A percentile compares a stretch with the other conserved stretches of the same genome.
Conservation (phyloP, 2,113 vertebrate genomes). For the Strigops habroptila region DNA sequence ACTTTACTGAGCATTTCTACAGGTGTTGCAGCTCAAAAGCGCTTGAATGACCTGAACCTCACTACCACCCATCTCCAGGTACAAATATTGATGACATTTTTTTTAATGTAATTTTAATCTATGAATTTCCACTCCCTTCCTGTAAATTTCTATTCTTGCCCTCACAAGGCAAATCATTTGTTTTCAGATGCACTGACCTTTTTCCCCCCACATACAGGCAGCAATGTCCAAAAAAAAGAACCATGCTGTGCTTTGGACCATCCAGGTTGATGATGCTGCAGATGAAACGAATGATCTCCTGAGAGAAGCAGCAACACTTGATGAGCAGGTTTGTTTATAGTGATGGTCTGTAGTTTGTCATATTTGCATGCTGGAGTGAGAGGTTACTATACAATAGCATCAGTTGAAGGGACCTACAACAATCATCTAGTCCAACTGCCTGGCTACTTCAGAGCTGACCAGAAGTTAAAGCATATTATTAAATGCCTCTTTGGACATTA, state of each 20-base stretch:
- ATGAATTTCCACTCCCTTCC: background rate
- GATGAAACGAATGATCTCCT: constrained; percentile 67
- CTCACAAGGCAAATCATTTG: background rate
- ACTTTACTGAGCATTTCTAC: constrained; percentile 89
- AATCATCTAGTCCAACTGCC: background rate
- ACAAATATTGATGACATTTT: background rate
- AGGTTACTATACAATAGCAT: background rate
- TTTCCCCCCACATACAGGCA: constrained; percentile 54
- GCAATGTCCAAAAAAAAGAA: constrained; percentile 82
- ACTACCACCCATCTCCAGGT: constrained; percentile 83
- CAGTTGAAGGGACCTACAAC: background rate
- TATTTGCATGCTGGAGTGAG: background rate
- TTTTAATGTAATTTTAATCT: background rate
- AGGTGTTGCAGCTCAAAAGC: constrained; percentile 87
- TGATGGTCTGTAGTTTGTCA: background rate
- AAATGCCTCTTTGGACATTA: background rate
- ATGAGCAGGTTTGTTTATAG: constrained; percentile 75
- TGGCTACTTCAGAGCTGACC: background rate
- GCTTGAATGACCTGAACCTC: constrained; percentile 86
- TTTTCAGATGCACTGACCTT: background rate
- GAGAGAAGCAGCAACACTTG: constrained; percentile 72
- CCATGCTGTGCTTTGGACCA: constrained; percentile 72
- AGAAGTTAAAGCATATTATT: background rate
- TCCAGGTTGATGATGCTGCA: constrained; percentile 73
- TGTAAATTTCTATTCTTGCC: background rate